These are phyloP conservation scores for Caradrina kadenii DNA, from an alignment of 2,888 invertebrate species.

Conservation along the genomic window DNA sequence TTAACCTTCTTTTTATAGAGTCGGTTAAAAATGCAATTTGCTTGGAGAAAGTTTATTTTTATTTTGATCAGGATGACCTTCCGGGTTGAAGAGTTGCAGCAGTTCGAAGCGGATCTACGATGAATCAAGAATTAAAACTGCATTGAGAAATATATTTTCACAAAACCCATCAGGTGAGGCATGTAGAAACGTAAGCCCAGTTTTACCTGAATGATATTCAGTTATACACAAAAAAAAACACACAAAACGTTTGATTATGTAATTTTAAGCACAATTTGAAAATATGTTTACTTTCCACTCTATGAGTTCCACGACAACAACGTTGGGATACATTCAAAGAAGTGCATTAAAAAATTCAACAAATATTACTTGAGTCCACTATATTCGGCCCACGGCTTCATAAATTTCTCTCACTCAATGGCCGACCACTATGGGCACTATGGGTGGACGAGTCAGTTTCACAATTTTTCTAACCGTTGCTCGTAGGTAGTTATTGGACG, in stretches of 20 bases:
- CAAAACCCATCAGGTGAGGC: neutral
- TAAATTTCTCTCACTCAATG: slow-evolving; percentile 57
- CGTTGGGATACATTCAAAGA: slow-evolving; percentile 34
- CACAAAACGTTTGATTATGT: neutral
- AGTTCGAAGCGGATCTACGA: neutral
- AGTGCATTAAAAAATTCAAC: slow-evolving; percentile 39
- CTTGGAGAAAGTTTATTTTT: slow-evolving; percentile 9
- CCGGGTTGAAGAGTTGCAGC: neutral
- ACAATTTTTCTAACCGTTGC: slow-evolving; percentile 63
- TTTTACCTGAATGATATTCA: neutral
- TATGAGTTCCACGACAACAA: slow-evolving; percentile 21
- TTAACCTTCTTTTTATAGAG: no score
- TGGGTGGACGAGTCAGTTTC: slow-evolving; percentile 48
- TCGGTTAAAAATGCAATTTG: slow-evolving; percentile 1
- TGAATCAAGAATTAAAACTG: neutral
- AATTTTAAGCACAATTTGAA: slow-evolving; percentile 2
- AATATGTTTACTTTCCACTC: slow-evolving; percentile 27
- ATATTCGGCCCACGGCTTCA: slow-evolving; percentile 55
- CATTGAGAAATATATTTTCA: neutral
- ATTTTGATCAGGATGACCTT: neutral
- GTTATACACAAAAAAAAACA: neutral
- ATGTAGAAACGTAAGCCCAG: neutral
- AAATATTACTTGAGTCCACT: slow-evolving; percentile 27
- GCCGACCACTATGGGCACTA: slow-evolving; percentile 16
- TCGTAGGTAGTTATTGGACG: slow-evolving; percentile 66